These are phyloP conservation scores for Burhinus bistriatus DNA, from an alignment of 2,113 vertebrate genomes.

Conservation along the genomic window DNA sequence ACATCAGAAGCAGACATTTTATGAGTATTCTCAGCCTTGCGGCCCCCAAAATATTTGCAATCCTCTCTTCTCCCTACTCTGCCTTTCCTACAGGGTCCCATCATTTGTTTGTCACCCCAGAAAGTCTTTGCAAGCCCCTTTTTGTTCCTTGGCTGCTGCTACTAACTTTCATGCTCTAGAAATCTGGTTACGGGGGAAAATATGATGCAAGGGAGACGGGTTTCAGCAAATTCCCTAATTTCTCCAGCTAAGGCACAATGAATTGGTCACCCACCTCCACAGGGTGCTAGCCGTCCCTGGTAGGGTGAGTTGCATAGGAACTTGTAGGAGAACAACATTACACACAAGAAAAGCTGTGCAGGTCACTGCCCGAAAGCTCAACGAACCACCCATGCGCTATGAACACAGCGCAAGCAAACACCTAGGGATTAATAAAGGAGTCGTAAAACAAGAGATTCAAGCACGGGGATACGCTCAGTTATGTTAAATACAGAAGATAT, in stretches of 20 bases:
- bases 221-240: background rate
- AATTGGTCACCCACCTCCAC: background rate
- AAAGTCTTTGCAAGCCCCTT: background rate
- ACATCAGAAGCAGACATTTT: background rate
- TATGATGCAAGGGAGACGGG: background rate
- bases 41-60: background rate
- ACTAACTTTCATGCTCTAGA: background rate
- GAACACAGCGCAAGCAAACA: background rate
- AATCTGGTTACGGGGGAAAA: background rate
- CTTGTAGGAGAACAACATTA: background rate
- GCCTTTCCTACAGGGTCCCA: background rate
- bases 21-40: background rate
- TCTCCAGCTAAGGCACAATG: background rate
- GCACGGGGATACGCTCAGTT: background rate
- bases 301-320: background rate
- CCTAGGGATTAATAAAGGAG: background rate
- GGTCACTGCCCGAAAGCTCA: background rate
- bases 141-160: background rate
- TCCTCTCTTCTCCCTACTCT: background rate
- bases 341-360: background rate
- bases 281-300: background rate
- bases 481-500: background rate
- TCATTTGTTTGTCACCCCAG: background rate
- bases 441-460: background rate
- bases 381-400: background rate